Base-by-base conservation (phyloP, 2,888 invertebrate genomes). In the Amaurobius ferox region DNA sequence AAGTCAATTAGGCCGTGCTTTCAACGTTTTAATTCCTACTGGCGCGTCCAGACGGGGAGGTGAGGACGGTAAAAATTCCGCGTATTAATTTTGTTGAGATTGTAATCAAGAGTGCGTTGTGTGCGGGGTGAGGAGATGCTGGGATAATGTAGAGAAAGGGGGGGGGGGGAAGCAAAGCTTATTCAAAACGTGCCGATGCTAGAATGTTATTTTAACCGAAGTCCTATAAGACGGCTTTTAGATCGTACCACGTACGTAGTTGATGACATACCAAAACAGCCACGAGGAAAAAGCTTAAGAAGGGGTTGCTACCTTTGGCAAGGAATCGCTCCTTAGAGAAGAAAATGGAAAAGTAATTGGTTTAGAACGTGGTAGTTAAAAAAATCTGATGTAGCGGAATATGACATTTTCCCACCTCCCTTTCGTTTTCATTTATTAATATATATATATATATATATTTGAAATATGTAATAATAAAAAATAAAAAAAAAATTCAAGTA, bases 21-120 rank as follows among this genome's bases (percentile, higher is more conserved):
- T 85, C 83, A 85, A 85, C 83, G 61, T 85, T 85, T 85, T 85
- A 85, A 85, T 85, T 85, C 77, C 76, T 85, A 48, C 66, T 13
- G 39, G 55, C 28, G 48, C 29, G 30, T 19, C 32, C n/a, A 55
- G 32, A 35, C 72, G 28, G 64, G 32, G 64, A 26, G 61, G 40
- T 67, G 66, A 66, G 26, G 35, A 39, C 19, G 83, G 83, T 77
- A 85, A 85, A 85, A 85, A 77, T 85, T 85, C 72, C 71, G 77
- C 83, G 83, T 85, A 85, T 85, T 85, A 85, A 85, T 85, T 85
- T 85, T 85, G 83, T 85, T 85, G 83, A 85, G 83, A 85, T 85
- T 85, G 83, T 85, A 85, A 85, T 85, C 83, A 85, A 85, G 83
- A 77, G 81, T 16, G 71, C 48, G 32, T 61, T 32, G 81, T 23